Base-by-base conservation (phyloP, 2,888 invertebrate species). In the Cheilosia vernalis region DNA sequence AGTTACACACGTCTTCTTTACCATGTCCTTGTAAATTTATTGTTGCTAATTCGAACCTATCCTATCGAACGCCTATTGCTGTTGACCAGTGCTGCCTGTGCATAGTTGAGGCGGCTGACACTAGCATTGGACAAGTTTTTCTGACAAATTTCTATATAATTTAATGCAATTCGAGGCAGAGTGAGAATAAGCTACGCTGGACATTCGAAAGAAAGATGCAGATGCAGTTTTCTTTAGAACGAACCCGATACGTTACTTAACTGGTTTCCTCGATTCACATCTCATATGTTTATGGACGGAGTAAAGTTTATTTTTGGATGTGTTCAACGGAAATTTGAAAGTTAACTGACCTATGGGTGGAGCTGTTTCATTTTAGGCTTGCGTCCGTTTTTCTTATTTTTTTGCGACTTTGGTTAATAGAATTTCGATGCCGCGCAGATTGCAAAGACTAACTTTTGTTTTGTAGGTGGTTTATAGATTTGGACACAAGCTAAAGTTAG, bases 1-100 rank as follows among this genome's bases (percentile, higher is more conserved):
- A 90, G 89, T 79, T 27, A 33, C 9, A 33, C 49, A 15, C 5
- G n/a, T n/a, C n/a, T n/a, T n/a, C n/a, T 51, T 6, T 3, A 2
- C 13, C 2, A 21, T 0, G 33, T 42, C 37, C 13, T 10, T 37
- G 13, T 13, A 37, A 37, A 13, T n/a, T 17, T 9, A 47, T 3
- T 44, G 40, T 30, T 9, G 5, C 10, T 24, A 17, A 10, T n/a
- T 3, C 7, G 30, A 10, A 15, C 21, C 13, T 24, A 66, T 21
- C 37, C 13, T 24, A 66, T n/a, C 37, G 24, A 15, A 44, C 40
- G 21, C 1, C 13, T 42, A 42, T 33, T 47, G 44, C 19, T 19
- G n/a, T 17, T 9, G n/a, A 13, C 72, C 17, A 30, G 61, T 51
- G 27, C 19, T 69, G 37, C n/a, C 51, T n/a, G n/a, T n/a, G n/a